phyloP scores from a whole-genome alignment of 1,140 invertebrate species.

The Stratiolaelaps scimitus region DNA sequence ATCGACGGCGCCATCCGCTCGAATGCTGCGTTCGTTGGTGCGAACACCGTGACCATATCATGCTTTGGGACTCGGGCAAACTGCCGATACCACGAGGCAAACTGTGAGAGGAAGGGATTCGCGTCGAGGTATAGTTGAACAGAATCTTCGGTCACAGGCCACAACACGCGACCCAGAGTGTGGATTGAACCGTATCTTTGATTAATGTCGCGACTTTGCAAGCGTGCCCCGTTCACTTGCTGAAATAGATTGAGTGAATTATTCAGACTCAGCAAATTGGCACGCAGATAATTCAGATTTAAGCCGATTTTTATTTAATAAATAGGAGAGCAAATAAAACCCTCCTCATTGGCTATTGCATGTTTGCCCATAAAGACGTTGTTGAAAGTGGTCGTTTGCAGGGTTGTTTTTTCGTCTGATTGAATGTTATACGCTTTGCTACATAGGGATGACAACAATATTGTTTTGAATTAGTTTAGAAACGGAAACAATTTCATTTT shows the following conservation, averaged over 20 bases:
- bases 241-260: background rate
- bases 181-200: constrained; percentile 19
- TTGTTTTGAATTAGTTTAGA: too few relatives aligned
- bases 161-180: constrained; percentile 5
- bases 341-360: too few relatives aligned
- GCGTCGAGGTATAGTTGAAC: constrained; percentile 11
- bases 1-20: constrained; percentile 16
- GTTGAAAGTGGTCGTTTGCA: too few relatives aligned
- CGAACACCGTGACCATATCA: constrained; percentile 24
- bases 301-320: too few relatives aligned
- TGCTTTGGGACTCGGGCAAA: constrained; percentile 2
- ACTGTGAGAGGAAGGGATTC: constrained; percentile 20
- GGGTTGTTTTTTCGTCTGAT: too few relatives aligned
- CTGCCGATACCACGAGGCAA: constrained; percentile 14
- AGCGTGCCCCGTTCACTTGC: constrained; percentile 10
- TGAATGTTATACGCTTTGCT: too few relatives aligned
- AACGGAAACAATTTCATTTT: too few relatives aligned
- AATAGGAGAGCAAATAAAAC: too few relatives aligned
- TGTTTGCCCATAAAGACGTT: too few relatives aligned
- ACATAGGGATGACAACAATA: too few relatives aligned
- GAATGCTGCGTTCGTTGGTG: constrained; percentile 16
- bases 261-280: too few relatives aligned
- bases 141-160: constrained; percentile 11
- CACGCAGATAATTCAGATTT: too few relatives aligned
- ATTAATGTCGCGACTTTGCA: background rate